Evolutionary conservation across 2,113 vertebrate species (phyloP), one percentile per base, ranked within the genome.

Genomic region (Myxocyprinus asiaticus): DNA sequence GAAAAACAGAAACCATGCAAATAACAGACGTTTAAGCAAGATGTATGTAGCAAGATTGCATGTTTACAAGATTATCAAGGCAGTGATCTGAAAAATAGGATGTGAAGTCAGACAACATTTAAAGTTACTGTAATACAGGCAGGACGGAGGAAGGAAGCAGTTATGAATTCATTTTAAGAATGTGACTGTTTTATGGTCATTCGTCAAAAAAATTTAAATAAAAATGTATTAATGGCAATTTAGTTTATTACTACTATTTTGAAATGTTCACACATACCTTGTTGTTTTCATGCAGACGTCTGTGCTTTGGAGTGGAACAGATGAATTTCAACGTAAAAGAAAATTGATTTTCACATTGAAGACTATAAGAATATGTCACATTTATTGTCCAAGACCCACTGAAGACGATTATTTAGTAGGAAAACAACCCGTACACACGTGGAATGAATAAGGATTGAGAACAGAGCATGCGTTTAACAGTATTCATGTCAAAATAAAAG

Each of bases 401-500:
- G 0, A 63, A 75, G 10, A n/a, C 17, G 44, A 22, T 62, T 74
- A 48, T 51, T 33, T 33, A 33, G 12, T 7, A 4, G 9, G 7
- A 2, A 7, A 74, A 74, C 47, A 4, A n/a, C 50, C 59, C 8
- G 3, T 14, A 14, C 7, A 12, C 72, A 75, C 58, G 45, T 75
- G 72, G 17, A 33, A 33, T 33, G 22, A 3, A 50, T 58, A 7
- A 3, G 48, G 15, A 22, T 6, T 0, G 7, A 10, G 17, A 63
- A 51, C 7, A 9, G 58, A 5, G 72, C 15, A 12, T 75, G 72
- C 58, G 58, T 44, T 17, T 42, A 43, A 17, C 43, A 61, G 8
- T 2, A 63, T 10, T 6, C 17, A 4, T 50, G 9, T 51, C 59
- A 75, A 63, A 75, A 50, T 75, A 75, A 75, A 63, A 63, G 72